Evolutionary conservation across 1,140 invertebrate species (phyloP).

Genomic region (Panagrolaimus sp.): DNA sequence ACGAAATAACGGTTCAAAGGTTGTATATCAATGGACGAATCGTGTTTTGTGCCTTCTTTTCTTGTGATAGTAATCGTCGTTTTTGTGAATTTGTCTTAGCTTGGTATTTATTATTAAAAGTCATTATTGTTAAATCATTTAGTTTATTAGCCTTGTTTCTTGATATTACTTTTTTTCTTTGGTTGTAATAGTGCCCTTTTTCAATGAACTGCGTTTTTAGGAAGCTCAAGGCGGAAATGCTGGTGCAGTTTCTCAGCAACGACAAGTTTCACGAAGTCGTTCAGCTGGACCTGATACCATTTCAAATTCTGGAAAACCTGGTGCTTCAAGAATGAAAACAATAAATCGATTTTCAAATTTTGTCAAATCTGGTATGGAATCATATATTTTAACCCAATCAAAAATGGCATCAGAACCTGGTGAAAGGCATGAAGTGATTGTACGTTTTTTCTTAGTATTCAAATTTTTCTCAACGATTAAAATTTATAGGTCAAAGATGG

Average conservation of each 20-base stretch:
- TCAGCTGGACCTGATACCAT: conserved; percentile 45
- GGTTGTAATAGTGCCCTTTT: background rate
- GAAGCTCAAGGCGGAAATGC: conserved; percentile 4
- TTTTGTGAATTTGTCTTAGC: conserved; percentile 17
- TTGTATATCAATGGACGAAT: conserved; percentile 10
- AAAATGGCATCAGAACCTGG: conserved; percentile 70
- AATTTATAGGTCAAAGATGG: conserved; percentile 65
- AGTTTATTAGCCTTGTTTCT: conserved; percentile 29
- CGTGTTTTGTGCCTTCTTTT: background rate
- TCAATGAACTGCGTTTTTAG: background rate
- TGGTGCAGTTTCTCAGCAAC: background rate
- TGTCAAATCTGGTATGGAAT: conserved; percentile 82
- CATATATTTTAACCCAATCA: conserved; percentile 77
- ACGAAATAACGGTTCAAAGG: conserved; percentile 16
- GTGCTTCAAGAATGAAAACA: conserved; percentile 45
- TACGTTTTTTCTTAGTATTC: conserved; percentile 26
- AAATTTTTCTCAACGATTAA: background rate
- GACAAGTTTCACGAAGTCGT: conserved; percentile 30
- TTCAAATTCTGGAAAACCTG: conserved; percentile 23
- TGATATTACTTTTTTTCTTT: conserved; percentile 13
- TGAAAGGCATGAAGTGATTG: conserved; percentile 71
- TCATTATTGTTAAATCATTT: conserved; percentile 13
- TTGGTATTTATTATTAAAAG: conserved; percentile 13
- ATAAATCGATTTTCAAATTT: conserved; percentile 73
- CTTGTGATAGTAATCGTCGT: conserved; percentile 15